Conservation (phyloP, 1,140 invertebrate genomes). For the Protaetia brevitarsis region DNA sequence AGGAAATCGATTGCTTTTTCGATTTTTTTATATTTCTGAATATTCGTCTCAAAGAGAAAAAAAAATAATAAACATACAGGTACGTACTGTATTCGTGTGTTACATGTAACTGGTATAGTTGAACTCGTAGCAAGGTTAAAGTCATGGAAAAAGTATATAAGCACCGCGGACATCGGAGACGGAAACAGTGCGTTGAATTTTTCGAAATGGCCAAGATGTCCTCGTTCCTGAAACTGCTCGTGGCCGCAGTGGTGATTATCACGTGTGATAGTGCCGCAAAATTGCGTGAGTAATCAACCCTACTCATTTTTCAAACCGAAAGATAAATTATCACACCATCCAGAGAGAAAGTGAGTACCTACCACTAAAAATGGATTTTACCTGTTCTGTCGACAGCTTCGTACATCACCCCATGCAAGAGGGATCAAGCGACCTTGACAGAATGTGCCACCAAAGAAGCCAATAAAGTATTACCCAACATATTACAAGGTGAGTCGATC, state of each 20-base stretch:
- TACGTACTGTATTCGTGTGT: too few relatives aligned
- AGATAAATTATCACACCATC: not conserved
- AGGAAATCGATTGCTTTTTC: too few relatives aligned
- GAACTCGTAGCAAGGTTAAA: slow-evolving; percentile 17
- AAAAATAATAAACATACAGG: too few relatives aligned
- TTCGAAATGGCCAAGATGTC: not conserved
- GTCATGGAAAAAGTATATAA: slow-evolving; percentile 4
- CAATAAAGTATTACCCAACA: not conserved
- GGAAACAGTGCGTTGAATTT: not conserved
- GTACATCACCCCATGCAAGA: not conserved
- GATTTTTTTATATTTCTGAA: too few relatives aligned
- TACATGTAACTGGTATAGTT: too few relatives aligned
- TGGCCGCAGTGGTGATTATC: not conserved
- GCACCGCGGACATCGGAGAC: not conserved
- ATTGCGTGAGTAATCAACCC: not conserved
- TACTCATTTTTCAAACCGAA: not conserved
- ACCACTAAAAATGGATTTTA: too few relatives aligned
- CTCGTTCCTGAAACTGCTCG: not conserved
- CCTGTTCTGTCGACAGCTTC: not conserved
- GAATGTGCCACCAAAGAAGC: slow-evolving; percentile 5
- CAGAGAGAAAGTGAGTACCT: not conserved
- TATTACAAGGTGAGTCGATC: not conserved
- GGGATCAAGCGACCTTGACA: not conserved
- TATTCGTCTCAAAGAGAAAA: too few relatives aligned
- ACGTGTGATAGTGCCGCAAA: not conserved